These are phyloP conservation scores for Parnassius glacialis DNA, from an alignment of 2,888 invertebrate genomes.

Conservation along the genomic window DNA sequence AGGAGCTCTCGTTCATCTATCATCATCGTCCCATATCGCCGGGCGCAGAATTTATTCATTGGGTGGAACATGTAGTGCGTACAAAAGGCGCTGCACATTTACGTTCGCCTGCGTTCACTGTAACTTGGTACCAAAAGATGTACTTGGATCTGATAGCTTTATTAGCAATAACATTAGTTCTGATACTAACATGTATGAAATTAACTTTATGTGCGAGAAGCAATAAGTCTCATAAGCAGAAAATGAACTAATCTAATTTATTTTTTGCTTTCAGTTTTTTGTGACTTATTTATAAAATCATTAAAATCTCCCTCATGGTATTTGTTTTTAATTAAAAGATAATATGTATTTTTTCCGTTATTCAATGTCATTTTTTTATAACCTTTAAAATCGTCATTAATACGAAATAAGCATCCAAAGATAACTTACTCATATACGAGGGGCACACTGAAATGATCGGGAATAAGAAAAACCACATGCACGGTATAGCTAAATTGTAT, in stretches of 20 bases:
- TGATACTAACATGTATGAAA: background rate
- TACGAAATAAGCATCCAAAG: too few species aligned
- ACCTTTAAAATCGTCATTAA: too few species aligned
- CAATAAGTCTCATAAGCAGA: background rate
- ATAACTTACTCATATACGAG: too few species aligned
- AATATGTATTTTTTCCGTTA: too few species aligned
- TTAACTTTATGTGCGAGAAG: too few species aligned
- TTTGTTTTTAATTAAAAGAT: too few species aligned
- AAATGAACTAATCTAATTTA: background rate
- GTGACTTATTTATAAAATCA: too few species aligned
- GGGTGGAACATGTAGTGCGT: constrained; percentile 34
- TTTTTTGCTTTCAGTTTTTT: background rate
- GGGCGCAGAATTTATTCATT: constrained; percentile 33
- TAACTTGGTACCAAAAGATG: constrained; percentile 32
- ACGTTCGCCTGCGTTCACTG: constrained; percentile 21
- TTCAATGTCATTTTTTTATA: too few species aligned
- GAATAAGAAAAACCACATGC: too few species aligned
- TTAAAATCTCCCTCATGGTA: too few species aligned
- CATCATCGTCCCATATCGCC: constrained; percentile 34
- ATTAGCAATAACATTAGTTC: constrained; percentile 13
- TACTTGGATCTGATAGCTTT: constrained; percentile 32
- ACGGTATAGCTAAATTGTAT: too few species aligned
- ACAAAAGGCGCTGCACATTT: constrained; percentile 34
- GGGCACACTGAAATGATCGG: too few species aligned
- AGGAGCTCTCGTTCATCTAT: constrained; percentile 40